These are phyloP conservation scores for Tortricodes alternella DNA, from an alignment of 2,888 invertebrate genomes.

Conservation along the genomic window DNA sequence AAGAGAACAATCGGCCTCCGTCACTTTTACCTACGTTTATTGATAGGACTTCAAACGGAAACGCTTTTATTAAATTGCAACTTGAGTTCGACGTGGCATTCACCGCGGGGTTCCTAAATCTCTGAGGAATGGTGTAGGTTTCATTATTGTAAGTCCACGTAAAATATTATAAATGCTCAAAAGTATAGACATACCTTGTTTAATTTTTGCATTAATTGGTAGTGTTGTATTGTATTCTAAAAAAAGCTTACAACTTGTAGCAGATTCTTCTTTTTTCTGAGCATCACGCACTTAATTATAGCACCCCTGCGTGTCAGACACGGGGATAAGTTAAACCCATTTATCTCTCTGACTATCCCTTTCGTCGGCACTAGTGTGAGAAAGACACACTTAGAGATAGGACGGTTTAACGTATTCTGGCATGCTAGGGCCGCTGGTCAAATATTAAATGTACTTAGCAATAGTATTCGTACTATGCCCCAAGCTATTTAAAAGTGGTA, in stretches of 20 bases:
- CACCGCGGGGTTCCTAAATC: not conserved
- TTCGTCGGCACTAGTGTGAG: too few species aligned
- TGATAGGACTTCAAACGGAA: slow-evolving; percentile 16
- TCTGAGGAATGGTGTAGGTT: not conserved
- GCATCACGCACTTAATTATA: too few species aligned
- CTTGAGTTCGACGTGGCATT: slow-evolving; percentile 4
- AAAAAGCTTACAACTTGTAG: too few species aligned
- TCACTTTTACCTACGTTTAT: slow-evolving; percentile 21
- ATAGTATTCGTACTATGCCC: not conserved
- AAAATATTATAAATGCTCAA: not conserved
- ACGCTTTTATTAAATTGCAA: slow-evolving; percentile 15
- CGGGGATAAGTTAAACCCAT: too few species aligned
- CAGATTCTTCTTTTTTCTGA: too few species aligned
- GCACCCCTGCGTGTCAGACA: too few species aligned
- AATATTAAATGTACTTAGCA: not conserved
- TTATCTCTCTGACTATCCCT: too few species aligned
- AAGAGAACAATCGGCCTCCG: slow-evolving; percentile 24
- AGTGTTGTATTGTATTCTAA: too few species aligned
- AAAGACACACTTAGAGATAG: too few species aligned
- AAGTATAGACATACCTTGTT: not conserved
- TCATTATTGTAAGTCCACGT: not conserved
- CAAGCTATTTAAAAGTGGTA: slow-evolving; percentile 9
- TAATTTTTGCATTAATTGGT: not conserved
- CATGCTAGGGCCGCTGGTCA: not conserved
- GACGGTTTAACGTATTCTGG: too few species aligned